Percentiles rank a stretch among this genome's conserved stretches.
These are phyloP conservation scores for Eustalomyia histrio DNA, from an alignment of 2,888 invertebrate species.

Conservation along the genomic window DNA sequence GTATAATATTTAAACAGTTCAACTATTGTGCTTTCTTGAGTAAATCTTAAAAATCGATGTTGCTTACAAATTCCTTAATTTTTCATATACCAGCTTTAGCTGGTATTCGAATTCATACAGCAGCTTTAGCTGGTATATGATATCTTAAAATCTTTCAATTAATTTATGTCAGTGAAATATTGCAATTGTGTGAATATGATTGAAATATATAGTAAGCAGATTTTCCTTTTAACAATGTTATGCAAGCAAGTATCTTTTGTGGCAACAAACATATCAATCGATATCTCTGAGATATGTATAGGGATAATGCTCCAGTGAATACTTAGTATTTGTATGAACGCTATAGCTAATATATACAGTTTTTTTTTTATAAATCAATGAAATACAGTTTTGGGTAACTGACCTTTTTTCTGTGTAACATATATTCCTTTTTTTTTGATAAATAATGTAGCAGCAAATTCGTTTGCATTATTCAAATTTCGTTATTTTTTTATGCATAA, in stretches of 20 bases:
- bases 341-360: too few relatives aligned
- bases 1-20: neutral
- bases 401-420: conserved; percentile 40
- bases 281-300: conserved; percentile 52
- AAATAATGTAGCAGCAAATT: conserved; percentile 1
- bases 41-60: neutral
- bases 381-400: conserved; percentile 44
- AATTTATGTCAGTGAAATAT: conserved; percentile 26
- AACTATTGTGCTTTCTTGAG: neutral
- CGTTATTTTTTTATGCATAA: conserved; percentile 30
- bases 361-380: neutral
- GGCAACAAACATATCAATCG: conserved; percentile 54
- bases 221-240: neutral
- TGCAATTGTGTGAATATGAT: conserved; percentile 2
- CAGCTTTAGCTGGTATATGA: neutral
- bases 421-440: neutral
- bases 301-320: conserved; percentile 21
- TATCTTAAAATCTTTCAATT: neutral
- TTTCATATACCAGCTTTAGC: neutral
- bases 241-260: conserved; percentile 34
- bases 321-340: conserved; percentile 11
- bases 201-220: neutral
- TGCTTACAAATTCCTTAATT: neutral
- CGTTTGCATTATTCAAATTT: conserved; percentile 3
- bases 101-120: too few relatives aligned